phyloP scores from a whole-genome alignment of 2,113 vertebrate genomes.

The Halichoerus grypus region DNA sequence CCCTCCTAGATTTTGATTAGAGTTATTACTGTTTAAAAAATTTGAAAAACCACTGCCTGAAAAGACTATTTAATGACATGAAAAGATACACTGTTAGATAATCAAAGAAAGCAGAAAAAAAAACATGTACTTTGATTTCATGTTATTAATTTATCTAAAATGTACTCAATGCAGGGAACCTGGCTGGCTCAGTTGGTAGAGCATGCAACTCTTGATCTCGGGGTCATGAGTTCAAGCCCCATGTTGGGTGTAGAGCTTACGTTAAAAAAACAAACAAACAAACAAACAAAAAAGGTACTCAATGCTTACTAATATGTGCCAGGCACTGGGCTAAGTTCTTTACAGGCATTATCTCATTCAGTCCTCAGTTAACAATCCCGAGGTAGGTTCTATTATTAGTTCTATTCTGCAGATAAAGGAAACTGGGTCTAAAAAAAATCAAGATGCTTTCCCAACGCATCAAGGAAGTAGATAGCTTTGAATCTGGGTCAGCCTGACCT shows the following conservation, averaged over 20 bases:
- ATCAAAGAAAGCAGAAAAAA: background rate
- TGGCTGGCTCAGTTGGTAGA: background rate
- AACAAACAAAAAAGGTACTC: background rate
- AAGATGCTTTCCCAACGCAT: conserved; percentile 45
- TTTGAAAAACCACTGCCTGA: background rate
- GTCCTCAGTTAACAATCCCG: background rate
- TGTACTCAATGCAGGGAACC: background rate
- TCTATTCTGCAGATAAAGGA: conserved; percentile 38
- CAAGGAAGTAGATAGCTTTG: conserved; percentile 2
- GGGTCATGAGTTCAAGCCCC: background rate
- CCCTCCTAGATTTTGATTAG: background rate
- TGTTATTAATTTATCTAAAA: background rate
- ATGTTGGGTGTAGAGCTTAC: background rate
- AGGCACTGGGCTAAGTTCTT: conserved; percentile 11
- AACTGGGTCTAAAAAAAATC: conserved; percentile 54
- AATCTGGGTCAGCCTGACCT: conserved; percentile 43
- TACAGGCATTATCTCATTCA: background rate
- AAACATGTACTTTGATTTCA: background rate
- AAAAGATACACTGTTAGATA: background rate
- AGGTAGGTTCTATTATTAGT: conserved; percentile 41
- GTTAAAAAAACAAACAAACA: background rate
- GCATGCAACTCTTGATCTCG: background rate
- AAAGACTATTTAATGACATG: background rate
- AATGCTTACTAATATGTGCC: conserved; percentile 27
- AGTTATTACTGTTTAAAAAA: background rate